Base-by-base conservation (phyloP, 2,797 vertebrate species). In the Amphiprion clarkii region DNA sequence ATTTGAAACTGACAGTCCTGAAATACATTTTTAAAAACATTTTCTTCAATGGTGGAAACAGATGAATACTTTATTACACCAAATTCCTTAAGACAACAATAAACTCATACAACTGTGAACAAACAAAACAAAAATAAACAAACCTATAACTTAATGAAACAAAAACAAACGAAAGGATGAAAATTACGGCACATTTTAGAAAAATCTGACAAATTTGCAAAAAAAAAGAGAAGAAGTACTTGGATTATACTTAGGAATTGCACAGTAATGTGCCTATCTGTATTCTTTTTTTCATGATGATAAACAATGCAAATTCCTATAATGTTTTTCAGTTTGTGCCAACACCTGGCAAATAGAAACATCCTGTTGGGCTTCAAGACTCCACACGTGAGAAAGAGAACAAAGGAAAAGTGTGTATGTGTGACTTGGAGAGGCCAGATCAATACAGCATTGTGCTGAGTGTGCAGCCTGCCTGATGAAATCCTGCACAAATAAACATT, bases 371-470 rank as follows among this genome's bases (percentile, higher is more conserved):
- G 4, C 40, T 72, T 58, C 29, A 53, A 27, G 57, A 44, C 39
- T 69, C n/a, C 6, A 60, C 5, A 73, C 52, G 69, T 5, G 40
- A 78, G 27, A 48, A 64, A 40, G 33, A 52, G 82, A 87, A 92
- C 86, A 90, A 91, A 92, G 86, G 73, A 46, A 17, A 42, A 61
- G 53, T 46, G 72, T 65, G 63, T 82, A 60, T 82, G 66, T 84
- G 83, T 83, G 87, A 75, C 79, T 82, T 64, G 8, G 17, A 61
- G 51, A 42, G 74, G 75, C 58, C 83, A 21, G 87, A 94, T 93
- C 91, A 76, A 93, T 92, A 88, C 46, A 0, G 55, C 71, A 57
- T 70, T 82, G 84, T 90, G 93, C 91, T 90, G 92, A 92, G 70
- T 85, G 59, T 81, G 89, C 91, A 91, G 88, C 49, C 58, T 49